Conservation (phyloP, 1,140 invertebrate species). For the Protaetia brevitarsis region DNA sequence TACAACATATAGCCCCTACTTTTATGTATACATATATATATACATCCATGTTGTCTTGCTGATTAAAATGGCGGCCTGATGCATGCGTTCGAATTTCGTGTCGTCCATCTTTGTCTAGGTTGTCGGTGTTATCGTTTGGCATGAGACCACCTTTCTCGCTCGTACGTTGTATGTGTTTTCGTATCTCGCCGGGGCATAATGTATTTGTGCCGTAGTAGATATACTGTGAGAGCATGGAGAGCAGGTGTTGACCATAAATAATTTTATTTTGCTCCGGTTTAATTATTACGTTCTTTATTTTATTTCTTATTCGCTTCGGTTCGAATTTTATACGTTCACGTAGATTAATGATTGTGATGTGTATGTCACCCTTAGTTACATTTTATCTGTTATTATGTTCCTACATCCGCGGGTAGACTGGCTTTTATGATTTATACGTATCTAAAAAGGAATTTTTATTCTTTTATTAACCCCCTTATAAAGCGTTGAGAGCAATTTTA, state of each 20-base stretch:
- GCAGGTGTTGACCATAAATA: slow-evolving; percentile 11
- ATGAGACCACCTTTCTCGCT: background rate
- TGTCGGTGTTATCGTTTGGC: slow-evolving; percentile 9
- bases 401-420: no score
- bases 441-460: no score
- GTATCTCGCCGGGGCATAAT: background rate
- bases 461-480: no score
- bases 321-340: background rate
- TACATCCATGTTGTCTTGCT: background rate
- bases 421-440: no score
- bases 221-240: background rate
- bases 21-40: background rate
- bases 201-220: background rate
- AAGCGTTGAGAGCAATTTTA: no score
- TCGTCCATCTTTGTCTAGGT: slow-evolving; percentile 1
- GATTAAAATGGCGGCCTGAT: slow-evolving; percentile 11
- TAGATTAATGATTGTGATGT: background rate
- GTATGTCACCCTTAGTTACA: no score
- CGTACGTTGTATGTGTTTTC: background rate
- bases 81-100: background rate
- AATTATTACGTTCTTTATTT: background rate
- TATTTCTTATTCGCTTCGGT: background rate
- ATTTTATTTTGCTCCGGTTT: background rate
- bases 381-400: no score
- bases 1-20: background rate